phyloP scores from a whole-genome alignment of 2,888 invertebrate species.

The Mythimna loreyi region DNA sequence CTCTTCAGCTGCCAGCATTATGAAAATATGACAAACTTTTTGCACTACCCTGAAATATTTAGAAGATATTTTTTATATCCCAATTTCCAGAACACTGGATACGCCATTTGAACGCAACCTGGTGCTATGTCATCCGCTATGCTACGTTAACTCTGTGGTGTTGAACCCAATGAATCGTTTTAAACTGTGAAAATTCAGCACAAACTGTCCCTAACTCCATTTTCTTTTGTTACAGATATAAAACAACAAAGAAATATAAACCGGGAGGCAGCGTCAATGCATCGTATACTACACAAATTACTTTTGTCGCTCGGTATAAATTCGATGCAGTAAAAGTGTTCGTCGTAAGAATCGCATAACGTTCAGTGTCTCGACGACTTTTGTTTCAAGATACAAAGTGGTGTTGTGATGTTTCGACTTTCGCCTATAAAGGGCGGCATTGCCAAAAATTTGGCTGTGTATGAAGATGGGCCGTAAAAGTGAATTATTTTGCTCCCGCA shows the following conservation, averaged over 20 bases:
- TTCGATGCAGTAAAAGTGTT: slow-evolving; percentile 68
- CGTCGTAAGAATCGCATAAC: slow-evolving; percentile 68
- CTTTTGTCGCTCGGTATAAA: slow-evolving; percentile 64
- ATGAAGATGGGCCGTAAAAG: slow-evolving; percentile 84
- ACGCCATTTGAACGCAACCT: slow-evolving; percentile 16
- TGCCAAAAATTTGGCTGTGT: slow-evolving; percentile 81
- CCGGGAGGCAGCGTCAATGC: slow-evolving; percentile 64
- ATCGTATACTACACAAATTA: slow-evolving; percentile 68
- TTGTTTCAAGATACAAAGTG: slow-evolving; percentile 76
- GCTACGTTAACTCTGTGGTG: slow-evolving; percentile 38
- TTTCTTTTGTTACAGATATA: slow-evolving; percentile 75
- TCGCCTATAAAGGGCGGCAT: slow-evolving; percentile 77
- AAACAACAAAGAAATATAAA: slow-evolving; percentile 63
- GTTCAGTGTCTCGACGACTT: slow-evolving; percentile 72
- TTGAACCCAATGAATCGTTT: slow-evolving; percentile 46
- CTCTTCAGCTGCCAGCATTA: background rate
- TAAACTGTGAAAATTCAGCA: slow-evolving; percentile 40
- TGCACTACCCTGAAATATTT: slow-evolving; percentile 12
- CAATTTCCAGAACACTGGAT: slow-evolving; percentile 29
- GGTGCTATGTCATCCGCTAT: slow-evolving; percentile 23
- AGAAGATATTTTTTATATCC: slow-evolving; percentile 4
- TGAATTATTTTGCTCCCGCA: slow-evolving; percentile 75
- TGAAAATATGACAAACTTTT: slow-evolving; percentile 19
- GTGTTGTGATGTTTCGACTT: slow-evolving; percentile 84
- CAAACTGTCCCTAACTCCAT: slow-evolving; percentile 50